These are phyloP conservation scores for Hozukius guyotensis DNA, from an alignment of 2,797 vertebrate genomes.

Conservation along the genomic window DNA sequence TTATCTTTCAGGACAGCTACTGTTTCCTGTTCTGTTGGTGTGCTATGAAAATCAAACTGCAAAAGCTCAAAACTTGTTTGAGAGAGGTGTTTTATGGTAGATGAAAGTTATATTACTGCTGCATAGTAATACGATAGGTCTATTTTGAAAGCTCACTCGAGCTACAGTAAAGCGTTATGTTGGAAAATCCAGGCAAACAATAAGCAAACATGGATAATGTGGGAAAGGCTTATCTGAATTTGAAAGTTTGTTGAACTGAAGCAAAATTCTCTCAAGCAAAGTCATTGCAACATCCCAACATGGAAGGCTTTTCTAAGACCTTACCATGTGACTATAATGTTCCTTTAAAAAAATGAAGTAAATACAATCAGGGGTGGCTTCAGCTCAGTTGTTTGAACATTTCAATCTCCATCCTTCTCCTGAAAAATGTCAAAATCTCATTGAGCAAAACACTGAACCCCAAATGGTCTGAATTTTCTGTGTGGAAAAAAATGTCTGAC, in stretches of 20 bases:
- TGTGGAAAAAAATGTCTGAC: not conserved
- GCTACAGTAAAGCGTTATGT: not conserved
- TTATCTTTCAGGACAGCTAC: not conserved
- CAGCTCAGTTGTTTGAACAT: fast-evolving
- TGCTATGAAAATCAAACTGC: not conserved
- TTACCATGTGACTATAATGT: too few relatives aligned
- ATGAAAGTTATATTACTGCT: not conserved
- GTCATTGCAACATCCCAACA: not conserved
- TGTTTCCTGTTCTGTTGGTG: not conserved
- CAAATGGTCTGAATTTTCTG: not conserved
- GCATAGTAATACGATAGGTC: fast-evolving
- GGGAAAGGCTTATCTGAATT: not conserved
- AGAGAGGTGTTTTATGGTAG: not conserved
- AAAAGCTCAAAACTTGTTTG: not conserved
- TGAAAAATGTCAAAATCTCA: too few relatives aligned
- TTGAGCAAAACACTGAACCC: too few relatives aligned
- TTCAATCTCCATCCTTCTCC: too few relatives aligned
- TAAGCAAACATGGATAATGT: not conserved
- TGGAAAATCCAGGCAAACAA: too few relatives aligned
- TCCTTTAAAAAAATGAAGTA: too few relatives aligned
- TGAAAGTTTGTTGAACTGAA: not conserved
- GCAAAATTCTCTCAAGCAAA: not conserved
- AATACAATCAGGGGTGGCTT: too few relatives aligned
- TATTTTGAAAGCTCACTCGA: not conserved
- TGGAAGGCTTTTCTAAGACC: too few relatives aligned